Percentiles rank a stretch among this genome's conserved stretches.
These are phyloP conservation scores for Anaspis maculata DNA, from an alignment of 2,888 invertebrate genomes.

Conservation along the genomic window DNA sequence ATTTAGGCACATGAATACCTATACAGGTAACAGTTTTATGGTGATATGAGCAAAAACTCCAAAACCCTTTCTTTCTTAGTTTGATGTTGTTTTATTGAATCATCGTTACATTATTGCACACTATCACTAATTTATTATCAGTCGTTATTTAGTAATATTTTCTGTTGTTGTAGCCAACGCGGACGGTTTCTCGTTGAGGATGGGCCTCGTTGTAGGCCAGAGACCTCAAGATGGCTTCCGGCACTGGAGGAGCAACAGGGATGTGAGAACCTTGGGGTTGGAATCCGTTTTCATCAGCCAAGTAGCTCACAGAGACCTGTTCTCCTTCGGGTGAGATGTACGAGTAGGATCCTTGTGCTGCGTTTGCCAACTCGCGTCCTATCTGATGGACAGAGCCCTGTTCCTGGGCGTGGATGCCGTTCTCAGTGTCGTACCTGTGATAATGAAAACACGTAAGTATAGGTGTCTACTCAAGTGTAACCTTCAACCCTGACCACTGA, in stretches of 20 bases:
- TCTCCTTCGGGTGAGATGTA: slow-evolving; percentile 26
- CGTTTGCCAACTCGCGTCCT: slow-evolving; percentile 33
- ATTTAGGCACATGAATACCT: too few species aligned
- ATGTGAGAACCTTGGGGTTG: slow-evolving; percentile 27
- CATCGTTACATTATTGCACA: too few species aligned
- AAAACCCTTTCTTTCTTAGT: too few species aligned
- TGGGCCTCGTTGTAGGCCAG: slow-evolving; percentile 1
- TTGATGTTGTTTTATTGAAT: too few species aligned
- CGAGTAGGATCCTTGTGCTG: slow-evolving; percentile 21
- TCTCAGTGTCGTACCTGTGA: slow-evolving; percentile 50
- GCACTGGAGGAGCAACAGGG: slow-evolving; percentile 35
- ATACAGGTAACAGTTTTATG: too few species aligned
- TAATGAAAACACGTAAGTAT: too few species aligned
- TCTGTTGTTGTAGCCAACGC: too few species aligned
- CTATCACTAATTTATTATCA: too few species aligned
- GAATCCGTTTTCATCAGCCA: slow-evolving; percentile 29
- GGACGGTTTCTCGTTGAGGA: neutral
- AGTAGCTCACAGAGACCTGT: slow-evolving; percentile 38
- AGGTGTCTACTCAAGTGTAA: too few species aligned
- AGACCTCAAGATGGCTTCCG: slow-evolving; percentile 24
- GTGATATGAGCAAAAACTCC: too few species aligned
- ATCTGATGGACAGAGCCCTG: slow-evolving; percentile 29
- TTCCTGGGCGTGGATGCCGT: slow-evolving; percentile 43
- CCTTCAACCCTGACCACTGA: too few species aligned
- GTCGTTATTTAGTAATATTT: too few species aligned